Evolutionary conservation across 1,140 invertebrate species (phyloP), one percentile per base, ranked within the genome.

Genomic region (Drosophila baimaii): DNA sequence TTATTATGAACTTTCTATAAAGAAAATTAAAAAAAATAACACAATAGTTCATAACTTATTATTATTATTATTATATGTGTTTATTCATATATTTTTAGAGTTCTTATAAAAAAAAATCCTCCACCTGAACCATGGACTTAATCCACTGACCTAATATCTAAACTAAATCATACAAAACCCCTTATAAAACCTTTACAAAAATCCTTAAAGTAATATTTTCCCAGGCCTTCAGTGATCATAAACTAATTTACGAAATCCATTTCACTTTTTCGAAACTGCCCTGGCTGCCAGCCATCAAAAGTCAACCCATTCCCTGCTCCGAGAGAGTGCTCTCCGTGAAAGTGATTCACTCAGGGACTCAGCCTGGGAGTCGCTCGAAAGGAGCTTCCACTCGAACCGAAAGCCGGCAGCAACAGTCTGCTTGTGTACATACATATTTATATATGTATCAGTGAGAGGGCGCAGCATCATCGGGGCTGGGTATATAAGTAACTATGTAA

Each of bases 371-470:
- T 69, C 75, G 72, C 79, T 72, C 55, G 35, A 75, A 64, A 39
- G n/a, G 41, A 84, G 77, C 74, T 84, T 78, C 35, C 27, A 41
- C 39, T 76, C 76, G 51, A 72, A 75, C 44, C 49, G 66, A 89
- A 89, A 81, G 85, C 84, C 84, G 84, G 84, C 84, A 89, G 84
- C 84, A 89, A 89, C 84, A 89, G 85, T 84, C 66, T 89, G 74
- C 59, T 23, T 70, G 27, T 59, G 33, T 58, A 56, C 43, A 49
- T 52, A 35, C 15, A 35, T 54, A 35, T 15, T 41, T 54, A 35
- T 9, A 10, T 54, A 29, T 10, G 51, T 35, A 54, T 54, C 21
- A 35, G 19, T 54, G 31, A 68, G 25, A 44, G 39, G 44, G 21
- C 66, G 21, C 66, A 62, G 51, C 39, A 56, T 71, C 41, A n/a